Conservation (phyloP, 2,888 invertebrate species). For the Lampropteryx suffumata region DNA sequence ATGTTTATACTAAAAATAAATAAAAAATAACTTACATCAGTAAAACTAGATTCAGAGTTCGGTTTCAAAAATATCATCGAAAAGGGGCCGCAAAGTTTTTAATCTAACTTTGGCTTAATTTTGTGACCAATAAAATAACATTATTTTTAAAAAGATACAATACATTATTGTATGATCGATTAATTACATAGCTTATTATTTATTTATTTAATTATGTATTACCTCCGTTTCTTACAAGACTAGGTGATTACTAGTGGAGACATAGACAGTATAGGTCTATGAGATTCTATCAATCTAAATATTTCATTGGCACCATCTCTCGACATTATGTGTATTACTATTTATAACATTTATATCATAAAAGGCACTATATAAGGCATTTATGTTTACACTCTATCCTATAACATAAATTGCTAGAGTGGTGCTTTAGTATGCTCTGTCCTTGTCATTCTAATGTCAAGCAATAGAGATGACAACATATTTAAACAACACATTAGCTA, state of each 20-base stretch:
- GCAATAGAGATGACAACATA: too few species aligned
- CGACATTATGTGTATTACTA: slow-evolving; percentile 21
- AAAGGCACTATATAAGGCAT: slow-evolving; percentile 50
- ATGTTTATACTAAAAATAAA: slow-evolving; percentile 10
- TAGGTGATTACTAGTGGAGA: slow-evolving; percentile 63
- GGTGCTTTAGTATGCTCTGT: too few species aligned
- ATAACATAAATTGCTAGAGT: too few species aligned
- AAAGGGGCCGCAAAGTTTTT: slow-evolving; percentile 37
- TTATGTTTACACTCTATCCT: too few species aligned
- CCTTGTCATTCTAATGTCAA: too few species aligned
- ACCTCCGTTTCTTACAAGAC: slow-evolving; percentile 35
- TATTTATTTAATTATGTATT: neutral
- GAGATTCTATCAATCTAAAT: slow-evolving; percentile 61
- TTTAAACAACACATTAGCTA: too few species aligned
- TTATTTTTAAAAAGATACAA: neutral
- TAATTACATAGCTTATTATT: neutral
- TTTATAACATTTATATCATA: slow-evolving; percentile 1
- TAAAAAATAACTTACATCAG: slow-evolving; percentile 8
- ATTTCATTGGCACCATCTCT: slow-evolving; percentile 55
- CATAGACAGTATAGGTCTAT: slow-evolving; percentile 40
- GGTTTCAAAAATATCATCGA: slow-evolving; percentile 16
- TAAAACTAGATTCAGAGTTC: slow-evolving; percentile 12
- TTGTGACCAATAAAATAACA: slow-evolving; percentile 61
- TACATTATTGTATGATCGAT: neutral
- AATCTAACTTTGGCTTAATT: slow-evolving; percentile 73